Evolutionary conservation across 2,113 vertebrate species (phyloP), one percentile per base, ranked within the genome.

Genomic region (Xiphorhynchus elegans): DNA sequence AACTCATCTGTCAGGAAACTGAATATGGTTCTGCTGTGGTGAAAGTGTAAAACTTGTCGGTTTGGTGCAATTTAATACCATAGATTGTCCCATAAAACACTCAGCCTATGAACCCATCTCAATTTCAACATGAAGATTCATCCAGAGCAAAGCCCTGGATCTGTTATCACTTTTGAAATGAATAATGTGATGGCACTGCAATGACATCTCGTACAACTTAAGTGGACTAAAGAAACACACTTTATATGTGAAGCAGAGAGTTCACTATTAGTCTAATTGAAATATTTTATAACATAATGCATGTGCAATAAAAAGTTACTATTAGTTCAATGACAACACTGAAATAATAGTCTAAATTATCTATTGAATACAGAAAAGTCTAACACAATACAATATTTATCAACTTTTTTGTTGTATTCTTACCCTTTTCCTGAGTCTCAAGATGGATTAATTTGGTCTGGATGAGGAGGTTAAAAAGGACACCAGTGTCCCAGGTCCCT

Each of bases 171-270:
- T 1, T 66, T 55, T 77, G 46, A 53, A 70, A 23, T 13, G 11
- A 74, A 55, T 62, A 49, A 70, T 5, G 7, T 18, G 29, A 17
- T 1, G 0, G 13, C 23, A 37, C 13, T 94, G 18, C 23, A 60
- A 4, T 1, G 9, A 44, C 4, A 9, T 40, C 15, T 39, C 2
- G 0, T 39, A 28, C 12, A 17, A 37, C 0, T 4, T 66, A 16
- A 29, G 6, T 46, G 17, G 21, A 11, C 25, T 55, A 81, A 68
- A 80, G 50, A 81, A 89, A 73, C 24, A 52, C 7, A 42, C 3
- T 76, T 80, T 64, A 4, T 17, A 29, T 23, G 26, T 26, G 55
- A 84, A 89, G 21, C 12, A 40, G 9, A 47, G 8, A 60, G 42
- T 46, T 84, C 15, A 29, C 1, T 44, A 44, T n/a, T 83, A 60